These are phyloP conservation scores for Myiagra hebetior DNA, from an alignment of 2,113 vertebrate genomes.

Conservation along the genomic window DNA sequence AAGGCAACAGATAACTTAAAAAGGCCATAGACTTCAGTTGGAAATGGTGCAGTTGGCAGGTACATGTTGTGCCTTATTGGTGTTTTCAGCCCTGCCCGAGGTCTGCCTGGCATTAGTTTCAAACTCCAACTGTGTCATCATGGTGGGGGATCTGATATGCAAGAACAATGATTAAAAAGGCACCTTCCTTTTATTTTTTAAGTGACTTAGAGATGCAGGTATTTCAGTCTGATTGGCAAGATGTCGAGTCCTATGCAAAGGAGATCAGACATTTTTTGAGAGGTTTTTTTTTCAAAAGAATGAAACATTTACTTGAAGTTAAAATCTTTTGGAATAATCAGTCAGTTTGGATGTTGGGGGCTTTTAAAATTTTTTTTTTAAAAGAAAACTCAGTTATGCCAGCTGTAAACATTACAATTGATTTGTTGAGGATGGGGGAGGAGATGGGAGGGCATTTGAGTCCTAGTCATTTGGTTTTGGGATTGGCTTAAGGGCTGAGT, in stretches of 20 bases:
- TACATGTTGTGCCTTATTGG: neutral
- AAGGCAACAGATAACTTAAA: neutral
- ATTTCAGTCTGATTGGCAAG: constrained; percentile 27
- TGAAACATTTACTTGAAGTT: neutral
- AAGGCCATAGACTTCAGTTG: neutral
- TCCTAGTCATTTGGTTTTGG: neutral
- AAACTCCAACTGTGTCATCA: neutral
- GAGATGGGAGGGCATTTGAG: neutral
- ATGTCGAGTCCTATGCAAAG: neutral
- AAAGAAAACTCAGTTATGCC: neutral
- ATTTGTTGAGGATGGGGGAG: neutral
- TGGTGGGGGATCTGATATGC: constrained; percentile 5
- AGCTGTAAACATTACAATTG: neutral
- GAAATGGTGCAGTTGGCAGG: neutral
- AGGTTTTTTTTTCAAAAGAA: neutral
- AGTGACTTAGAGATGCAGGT: neutral
- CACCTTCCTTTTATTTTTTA: neutral
- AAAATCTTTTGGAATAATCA: neutral
- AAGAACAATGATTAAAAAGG: neutral
- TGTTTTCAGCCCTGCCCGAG: neutral
- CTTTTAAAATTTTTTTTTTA: neutral
- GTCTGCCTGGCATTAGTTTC: neutral
- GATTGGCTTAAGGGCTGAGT: neutral
- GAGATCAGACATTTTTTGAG: neutral
- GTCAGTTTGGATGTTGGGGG: neutral